Evolutionary conservation across 2,888 invertebrate species (phyloP), one percentile per base, ranked within the genome.

Genomic region (Drosophila atripex): DNA sequence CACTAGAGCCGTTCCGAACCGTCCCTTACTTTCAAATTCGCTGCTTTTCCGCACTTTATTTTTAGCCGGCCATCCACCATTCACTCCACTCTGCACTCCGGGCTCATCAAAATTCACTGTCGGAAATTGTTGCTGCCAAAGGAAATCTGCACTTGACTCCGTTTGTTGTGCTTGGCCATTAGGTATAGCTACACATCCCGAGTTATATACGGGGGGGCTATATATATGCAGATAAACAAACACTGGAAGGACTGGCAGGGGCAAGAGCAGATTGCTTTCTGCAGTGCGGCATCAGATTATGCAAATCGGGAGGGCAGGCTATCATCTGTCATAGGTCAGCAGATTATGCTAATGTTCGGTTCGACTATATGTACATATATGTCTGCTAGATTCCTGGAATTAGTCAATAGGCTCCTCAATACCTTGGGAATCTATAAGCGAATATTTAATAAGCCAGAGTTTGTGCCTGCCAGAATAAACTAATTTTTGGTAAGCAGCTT

Each of bases 41-140:
- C 49, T 30, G 39, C 41, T 41, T 54, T 43, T 25, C 52, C 23
- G 39, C 50, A 32, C 51, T 70, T 54, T 85, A 87, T 87, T 82
- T 87, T 75, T 75, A 71, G 79, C 52, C 23, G 49, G 25, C 38
- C 49, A 38, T 56, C 63, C 51, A 75, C 65, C n/a, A n/a, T n/a
- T n/a, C n/a, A 18, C 18, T 18, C 1, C 18, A 18, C 18, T 18
- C 18, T 60, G 73, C 76, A 78, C 58, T 58, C 35, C 35, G 53
- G 54, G 59, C 74, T 84, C 73, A 78, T 87, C 86, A 76, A 76
- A 86, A 88, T 78, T 75, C 86, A 86, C 85, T 66, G 71, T 68
- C 68, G 76, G 72, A 71, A 69, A 65, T 74, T 30, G 47, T 32
- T 38, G 49, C 55, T 46, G 23, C 39, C 47, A 64, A 47, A 54